These are phyloP conservation scores for Agonum fuliginosum DNA, from an alignment of 2,888 invertebrate species.

Conservation along the genomic window DNA sequence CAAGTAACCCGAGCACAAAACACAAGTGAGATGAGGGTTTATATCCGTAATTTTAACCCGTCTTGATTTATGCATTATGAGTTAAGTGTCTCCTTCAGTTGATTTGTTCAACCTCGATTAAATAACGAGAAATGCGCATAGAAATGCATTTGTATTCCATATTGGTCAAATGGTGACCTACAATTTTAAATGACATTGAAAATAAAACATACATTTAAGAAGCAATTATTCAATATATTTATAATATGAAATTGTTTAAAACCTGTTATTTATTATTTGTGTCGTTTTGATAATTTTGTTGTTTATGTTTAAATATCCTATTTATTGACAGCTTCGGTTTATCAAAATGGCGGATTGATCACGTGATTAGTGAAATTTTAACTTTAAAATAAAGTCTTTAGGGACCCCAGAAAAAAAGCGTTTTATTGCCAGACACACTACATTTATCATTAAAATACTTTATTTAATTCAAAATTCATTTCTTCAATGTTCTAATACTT, in stretches of 20 bases:
- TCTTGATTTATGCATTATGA: constrained; percentile 71
- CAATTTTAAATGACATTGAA: constrained; percentile 64
- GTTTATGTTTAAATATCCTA: constrained; percentile 57
- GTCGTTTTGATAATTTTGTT: constrained; percentile 42
- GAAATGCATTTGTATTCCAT: constrained; percentile 67
- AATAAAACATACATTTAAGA: constrained; percentile 6
- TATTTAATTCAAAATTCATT: too few species aligned
- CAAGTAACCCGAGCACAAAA: constrained; percentile 83
- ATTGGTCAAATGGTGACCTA: constrained; percentile 70
- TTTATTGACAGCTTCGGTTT: constrained; percentile 58
- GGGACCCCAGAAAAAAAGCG: not conserved
- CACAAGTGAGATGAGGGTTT: constrained; percentile 82
- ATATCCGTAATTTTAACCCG: constrained; percentile 74
- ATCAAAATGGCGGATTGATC: constrained; percentile 54
- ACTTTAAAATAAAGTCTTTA: not conserved
- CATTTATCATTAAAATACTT: too few species aligned
- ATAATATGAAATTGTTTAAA: constrained; percentile 37
- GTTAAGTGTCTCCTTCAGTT: not conserved
- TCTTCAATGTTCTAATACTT: too few species aligned
- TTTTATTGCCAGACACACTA: constrained; percentile 3
- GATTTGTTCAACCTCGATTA: constrained; percentile 7
- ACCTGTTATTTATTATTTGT: constrained; percentile 31
- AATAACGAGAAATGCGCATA: constrained; percentile 12
- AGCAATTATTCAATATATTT: not conserved
- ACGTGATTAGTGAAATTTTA: constrained; percentile 49